phyloP scores from a whole-genome alignment of 1,140 invertebrate genomes.

The Leptinotarsa texana region DNA sequence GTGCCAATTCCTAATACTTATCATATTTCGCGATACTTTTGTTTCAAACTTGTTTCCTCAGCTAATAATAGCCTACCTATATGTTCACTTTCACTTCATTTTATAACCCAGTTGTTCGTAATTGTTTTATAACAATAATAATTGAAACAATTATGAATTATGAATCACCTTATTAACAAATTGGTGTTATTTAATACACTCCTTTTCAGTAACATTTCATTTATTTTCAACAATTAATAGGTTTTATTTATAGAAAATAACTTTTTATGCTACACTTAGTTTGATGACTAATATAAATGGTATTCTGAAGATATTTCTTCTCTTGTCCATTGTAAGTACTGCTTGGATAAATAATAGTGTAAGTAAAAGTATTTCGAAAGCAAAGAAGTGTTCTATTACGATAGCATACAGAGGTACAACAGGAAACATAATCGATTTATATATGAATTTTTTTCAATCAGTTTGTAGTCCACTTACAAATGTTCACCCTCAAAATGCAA shows the following conservation, averaged over 20 bases:
- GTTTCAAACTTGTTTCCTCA: slow-evolving; percentile 3
- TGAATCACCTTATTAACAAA: slow-evolving; percentile 17
- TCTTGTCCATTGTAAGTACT: too few relatives aligned
- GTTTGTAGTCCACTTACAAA: too few relatives aligned
- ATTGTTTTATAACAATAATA: slow-evolving; percentile 21
- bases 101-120: slow-evolving; percentile 14
- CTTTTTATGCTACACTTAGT: background rate
- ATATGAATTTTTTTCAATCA: too few relatives aligned
- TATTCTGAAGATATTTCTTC: too few relatives aligned
- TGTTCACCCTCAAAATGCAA: too few relatives aligned
- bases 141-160: slow-evolving; percentile 8
- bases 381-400: too few relatives aligned
- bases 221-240: background rate
- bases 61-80: slow-evolving; percentile 3
- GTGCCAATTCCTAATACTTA: background rate
- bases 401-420: too few relatives aligned
- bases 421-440: too few relatives aligned
- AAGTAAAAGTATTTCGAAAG: too few relatives aligned
- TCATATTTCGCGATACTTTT: slow-evolving; percentile 14
- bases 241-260: background rate
- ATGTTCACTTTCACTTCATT: slow-evolving; percentile 15
- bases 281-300: too few relatives aligned
- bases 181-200: slow-evolving; percentile 6
- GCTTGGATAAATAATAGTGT: too few relatives aligned
- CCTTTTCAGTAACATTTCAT: background rate